A percentile compares a stretch with the other conserved stretches of the same genome.
phyloP scores from a whole-genome alignment of 2,888 invertebrate genomes.

The Herminia tarsipennalis region DNA sequence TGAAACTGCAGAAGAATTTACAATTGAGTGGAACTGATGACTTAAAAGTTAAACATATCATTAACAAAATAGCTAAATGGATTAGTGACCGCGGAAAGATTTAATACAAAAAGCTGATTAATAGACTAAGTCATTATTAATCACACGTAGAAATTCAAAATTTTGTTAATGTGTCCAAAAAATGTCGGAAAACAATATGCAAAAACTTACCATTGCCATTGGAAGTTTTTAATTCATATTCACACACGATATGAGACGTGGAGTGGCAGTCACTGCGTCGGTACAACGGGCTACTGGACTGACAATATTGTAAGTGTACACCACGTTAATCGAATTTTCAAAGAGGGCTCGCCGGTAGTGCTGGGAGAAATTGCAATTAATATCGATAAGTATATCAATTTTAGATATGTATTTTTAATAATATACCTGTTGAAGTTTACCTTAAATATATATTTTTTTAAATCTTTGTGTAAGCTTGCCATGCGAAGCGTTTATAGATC shows the following conservation, averaged over 20 bases:
- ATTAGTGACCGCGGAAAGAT: background rate
- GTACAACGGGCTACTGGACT: conserved; percentile 71
- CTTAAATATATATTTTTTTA: background rate
- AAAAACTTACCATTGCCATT: conserved; percentile 35
- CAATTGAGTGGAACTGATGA: no score
- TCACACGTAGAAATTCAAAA: no score
- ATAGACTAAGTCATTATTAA: no score
- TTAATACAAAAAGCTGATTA: conserved; percentile 5
- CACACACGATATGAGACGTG: conserved; percentile 28
- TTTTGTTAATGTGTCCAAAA: no score
- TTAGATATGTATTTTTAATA: no score
- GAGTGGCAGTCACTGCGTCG: conserved; percentile 41
- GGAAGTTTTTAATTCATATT: conserved; percentile 26
- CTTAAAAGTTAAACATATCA: background rate
- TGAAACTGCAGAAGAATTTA: no score
- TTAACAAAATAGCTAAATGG: background rate
- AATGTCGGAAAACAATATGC: no score
- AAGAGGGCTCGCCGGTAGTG: conserved; percentile 65
- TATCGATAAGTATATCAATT: no score
- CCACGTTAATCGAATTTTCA: conserved; percentile 81
- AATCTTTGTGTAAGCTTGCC: background rate
- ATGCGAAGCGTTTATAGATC: background rate
- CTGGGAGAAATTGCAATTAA: conserved; percentile 35
- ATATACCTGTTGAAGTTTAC: no score
- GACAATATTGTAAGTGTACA: conserved; percentile 72